Evolutionary conservation across 2,888 invertebrate genomes (phyloP), one percentile per base, ranked within the genome.

Genomic region (Rhamnusium bicolor): DNA sequence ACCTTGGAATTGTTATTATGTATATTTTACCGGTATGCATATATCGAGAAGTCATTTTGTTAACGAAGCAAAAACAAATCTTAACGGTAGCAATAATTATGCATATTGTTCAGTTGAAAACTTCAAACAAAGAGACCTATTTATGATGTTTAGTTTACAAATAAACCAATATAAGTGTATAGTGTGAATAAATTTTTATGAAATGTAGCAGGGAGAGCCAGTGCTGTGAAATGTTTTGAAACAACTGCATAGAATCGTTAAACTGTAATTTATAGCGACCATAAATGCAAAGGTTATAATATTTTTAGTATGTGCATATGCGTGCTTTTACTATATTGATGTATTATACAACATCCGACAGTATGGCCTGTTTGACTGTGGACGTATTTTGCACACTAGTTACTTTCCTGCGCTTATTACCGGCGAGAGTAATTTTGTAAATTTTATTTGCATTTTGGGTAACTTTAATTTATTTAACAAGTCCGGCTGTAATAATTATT

Each of bases 171-270:
- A 69, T 62, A 68, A 72, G 72, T 46, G 75, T 69, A 77, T 72
- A 81, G 81, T 82, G 82, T 80, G 82, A 81, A 81, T 83, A 82
- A 81, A 81, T 85, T 85, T 86, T 84, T 85, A 83, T 83, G 82
- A 84, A 85, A 83, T 84, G 82, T 80, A 80, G 80, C 82, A 80
- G 77, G 74, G 78, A 78, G 76, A 76, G 77, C 76, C 58, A 66
- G 74, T 67, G 76, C 77, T 73, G 79, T 69, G 78, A 84, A 86
- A 86, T 86, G 86, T 86, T 87, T 86, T 84, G 84, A 87, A 87
- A 88, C 88, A 87, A 87, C 87, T 87, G 87, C 87, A 87, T 82
- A 85, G 83, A 86, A 87, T 87, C 87, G 87, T 88, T 88, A 88
- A 88, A 87, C 81, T 84, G 84, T 87, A 87, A 88, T 88, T 88